Percentiles rank a stretch among this genome's conserved stretches.
phyloP scores from a whole-genome alignment of 2,888 invertebrate genomes.

The Phania funesta region DNA sequence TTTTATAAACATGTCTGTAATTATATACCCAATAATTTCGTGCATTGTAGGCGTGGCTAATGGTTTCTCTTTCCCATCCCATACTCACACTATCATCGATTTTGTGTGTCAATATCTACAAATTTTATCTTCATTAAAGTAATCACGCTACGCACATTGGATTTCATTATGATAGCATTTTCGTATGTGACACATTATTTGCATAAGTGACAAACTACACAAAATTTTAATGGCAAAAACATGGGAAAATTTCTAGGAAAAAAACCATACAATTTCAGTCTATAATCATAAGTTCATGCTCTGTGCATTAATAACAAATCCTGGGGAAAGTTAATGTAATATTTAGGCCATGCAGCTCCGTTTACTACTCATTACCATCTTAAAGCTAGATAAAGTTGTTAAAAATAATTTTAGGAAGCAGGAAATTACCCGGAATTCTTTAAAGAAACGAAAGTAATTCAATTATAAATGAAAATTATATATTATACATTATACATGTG shows the following conservation, averaged over 20 bases:
- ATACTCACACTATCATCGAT: not conserved
- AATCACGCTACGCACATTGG: constrained; percentile 54
- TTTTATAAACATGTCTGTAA: constrained; percentile 6
- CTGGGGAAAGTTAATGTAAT: not conserved
- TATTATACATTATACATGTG: no score
- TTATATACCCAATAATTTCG: constrained; percentile 2
- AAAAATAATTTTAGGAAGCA: no score
- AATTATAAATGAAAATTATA: no score
- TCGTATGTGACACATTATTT: constrained; percentile 47
- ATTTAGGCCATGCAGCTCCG: no score
- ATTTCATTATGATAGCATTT: constrained; percentile 41
- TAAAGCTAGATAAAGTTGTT: no score
- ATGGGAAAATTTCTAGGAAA: not conserved
- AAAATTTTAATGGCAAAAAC: constrained; percentile 30
- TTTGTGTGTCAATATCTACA: not conserved
- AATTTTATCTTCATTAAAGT: constrained; percentile 53
- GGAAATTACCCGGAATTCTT: no score
- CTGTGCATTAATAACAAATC: not conserved
- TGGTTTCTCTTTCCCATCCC: not conserved
- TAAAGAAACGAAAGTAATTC: no score
- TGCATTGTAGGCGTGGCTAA: constrained; percentile 17
- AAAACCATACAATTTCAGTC: not conserved
- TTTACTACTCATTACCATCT: no score
- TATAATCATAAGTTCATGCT: not conserved
- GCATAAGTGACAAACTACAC: constrained; percentile 50